Evolutionary conservation across 2,888 invertebrate genomes (phyloP).

Genomic region (Hoplodrina blanda): DNA sequence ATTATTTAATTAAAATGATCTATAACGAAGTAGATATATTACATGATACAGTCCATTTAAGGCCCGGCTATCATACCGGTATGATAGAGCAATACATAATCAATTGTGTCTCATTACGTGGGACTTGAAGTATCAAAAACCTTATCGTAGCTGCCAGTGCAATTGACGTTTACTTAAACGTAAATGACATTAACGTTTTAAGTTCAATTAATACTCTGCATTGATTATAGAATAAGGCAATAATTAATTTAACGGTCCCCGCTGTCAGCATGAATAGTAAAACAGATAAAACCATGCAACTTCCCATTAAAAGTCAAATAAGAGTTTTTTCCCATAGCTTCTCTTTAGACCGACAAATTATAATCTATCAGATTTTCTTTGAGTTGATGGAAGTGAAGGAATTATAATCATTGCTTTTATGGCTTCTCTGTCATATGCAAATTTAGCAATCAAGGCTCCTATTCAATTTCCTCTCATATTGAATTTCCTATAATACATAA

Average conservation of each 20-base stretch:
- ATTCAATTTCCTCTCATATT: too few species aligned
- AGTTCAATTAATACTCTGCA: neutral
- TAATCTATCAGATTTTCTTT: constrained; percentile 5
- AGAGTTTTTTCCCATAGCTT: constrained; percentile 28
- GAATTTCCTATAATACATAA: constrained; percentile 12
- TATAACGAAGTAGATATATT: too few species aligned
- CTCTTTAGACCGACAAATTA: constrained; percentile 23
- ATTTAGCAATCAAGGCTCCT: constrained; percentile 24
- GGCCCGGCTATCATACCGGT: too few species aligned
- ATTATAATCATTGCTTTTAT: constrained; percentile 42
- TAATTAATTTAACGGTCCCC: constrained; percentile 14
- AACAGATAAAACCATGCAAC: constrained; percentile 4
- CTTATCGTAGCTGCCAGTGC: constrained; percentile 20
- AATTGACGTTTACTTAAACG: constrained; percentile 10
- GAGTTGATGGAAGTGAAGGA: constrained; percentile 22
- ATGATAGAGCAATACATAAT: too few species aligned
- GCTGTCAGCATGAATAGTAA: constrained; percentile 1
- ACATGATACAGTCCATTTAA: constrained; percentile 4
- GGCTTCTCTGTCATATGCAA: constrained; percentile 27
- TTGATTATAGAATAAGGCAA: neutral
- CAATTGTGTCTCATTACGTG: too few species aligned
- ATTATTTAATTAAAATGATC: neutral
- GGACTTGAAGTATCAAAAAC: too few species aligned
- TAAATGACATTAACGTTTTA: neutral
- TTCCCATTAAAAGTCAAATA: constrained; percentile 4